Conservation (phyloP, 2,888 invertebrate species). For the Chrysolina americana region DNA sequence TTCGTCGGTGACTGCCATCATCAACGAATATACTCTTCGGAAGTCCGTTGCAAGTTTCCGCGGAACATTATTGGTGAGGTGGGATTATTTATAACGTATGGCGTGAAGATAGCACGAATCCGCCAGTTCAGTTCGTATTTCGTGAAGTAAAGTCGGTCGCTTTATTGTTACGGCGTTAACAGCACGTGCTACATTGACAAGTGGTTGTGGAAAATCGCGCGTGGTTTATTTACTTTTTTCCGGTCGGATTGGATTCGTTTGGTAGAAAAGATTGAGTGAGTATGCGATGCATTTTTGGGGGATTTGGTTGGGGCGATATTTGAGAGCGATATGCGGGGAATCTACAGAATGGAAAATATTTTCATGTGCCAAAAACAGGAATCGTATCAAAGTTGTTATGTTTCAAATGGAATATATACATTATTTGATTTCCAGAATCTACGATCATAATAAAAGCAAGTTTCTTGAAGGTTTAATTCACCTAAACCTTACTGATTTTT, state of each 20-base stretch:
- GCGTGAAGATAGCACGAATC: constrained; percentile 48
- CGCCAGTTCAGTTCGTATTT: constrained; percentile 50
- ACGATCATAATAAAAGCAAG: too few relatives aligned
- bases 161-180: constrained; percentile 44
- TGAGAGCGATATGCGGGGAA: neutral
- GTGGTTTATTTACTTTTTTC: constrained; percentile 23
- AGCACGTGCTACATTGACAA: constrained; percentile 41
- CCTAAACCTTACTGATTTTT: too few relatives aligned
- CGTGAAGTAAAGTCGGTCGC: constrained; percentile 42
- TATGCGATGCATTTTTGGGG: neutral
- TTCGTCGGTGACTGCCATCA: constrained; percentile 1
- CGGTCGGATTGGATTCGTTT: constrained; percentile 14
- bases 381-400: too few relatives aligned
- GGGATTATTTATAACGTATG: constrained; percentile 54
- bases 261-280: constrained; percentile 9
- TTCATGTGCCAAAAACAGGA: too few relatives aligned
- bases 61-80: constrained; percentile 48
- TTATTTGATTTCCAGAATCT: too few relatives aligned
- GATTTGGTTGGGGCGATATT: neutral
- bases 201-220: constrained; percentile 41
- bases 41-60: constrained; percentile 21
- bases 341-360: too few relatives aligned
- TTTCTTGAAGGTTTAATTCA: too few relatives aligned
- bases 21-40: constrained; percentile 12
- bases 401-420: too few relatives aligned